These are phyloP conservation scores for Cygnus atratus DNA, from an alignment of 2,113 vertebrate species.

Conservation along the genomic window DNA sequence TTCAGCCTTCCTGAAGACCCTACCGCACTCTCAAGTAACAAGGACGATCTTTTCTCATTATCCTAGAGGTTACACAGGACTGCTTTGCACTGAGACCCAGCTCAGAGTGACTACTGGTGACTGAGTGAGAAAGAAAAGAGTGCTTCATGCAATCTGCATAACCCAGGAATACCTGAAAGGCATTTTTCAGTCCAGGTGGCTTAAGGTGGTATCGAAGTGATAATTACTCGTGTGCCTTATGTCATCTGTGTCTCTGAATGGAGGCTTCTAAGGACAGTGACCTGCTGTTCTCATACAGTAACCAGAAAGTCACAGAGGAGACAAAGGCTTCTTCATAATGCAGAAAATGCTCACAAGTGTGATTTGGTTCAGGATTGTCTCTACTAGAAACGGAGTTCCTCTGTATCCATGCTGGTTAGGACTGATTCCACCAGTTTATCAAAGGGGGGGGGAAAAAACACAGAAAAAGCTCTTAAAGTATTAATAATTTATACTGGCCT, in stretches of 20 bases:
- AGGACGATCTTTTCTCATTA: not conserved
- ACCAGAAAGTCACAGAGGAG: not conserved
- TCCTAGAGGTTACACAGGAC: not conserved
- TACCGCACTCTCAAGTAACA: not conserved
- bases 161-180: not conserved
- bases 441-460: accelerated
- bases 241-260: not conserved
- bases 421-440: not conserved
- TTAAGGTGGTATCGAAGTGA: not conserved
- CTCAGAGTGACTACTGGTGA: not conserved
- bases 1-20: not conserved
- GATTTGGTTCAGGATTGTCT: not conserved
- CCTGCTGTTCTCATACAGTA: not conserved
- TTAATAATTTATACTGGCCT: slow-evolving; percentile 54
- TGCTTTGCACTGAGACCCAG: not conserved
- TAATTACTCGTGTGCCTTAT: not conserved
- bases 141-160: not conserved
- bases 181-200: not conserved
- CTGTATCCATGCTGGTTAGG: not conserved
- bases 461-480: not conserved
- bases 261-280: not conserved
- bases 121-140: not conserved
- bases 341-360: not conserved
- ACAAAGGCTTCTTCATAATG: not conserved
- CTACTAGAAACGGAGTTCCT: not conserved